phyloP scores from a whole-genome alignment of 1,140 invertebrate species.

The Wasmannia auropunctata region DNA sequence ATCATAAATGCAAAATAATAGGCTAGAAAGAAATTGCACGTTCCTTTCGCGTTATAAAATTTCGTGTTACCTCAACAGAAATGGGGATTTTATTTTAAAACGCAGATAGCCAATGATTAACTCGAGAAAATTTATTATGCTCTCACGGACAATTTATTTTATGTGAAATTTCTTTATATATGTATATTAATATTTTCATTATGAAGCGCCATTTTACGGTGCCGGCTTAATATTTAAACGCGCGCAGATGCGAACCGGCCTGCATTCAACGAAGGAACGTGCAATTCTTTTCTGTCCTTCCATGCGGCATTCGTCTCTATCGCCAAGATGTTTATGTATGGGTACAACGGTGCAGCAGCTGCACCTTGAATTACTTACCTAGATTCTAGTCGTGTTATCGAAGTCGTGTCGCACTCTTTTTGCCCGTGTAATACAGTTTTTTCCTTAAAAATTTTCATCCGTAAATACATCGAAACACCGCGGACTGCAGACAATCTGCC shows the following conservation, averaged over 20 bases:
- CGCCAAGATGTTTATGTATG: constrained; percentile 53
- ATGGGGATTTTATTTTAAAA: neutral
- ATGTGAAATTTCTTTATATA: neutral
- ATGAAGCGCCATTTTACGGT: neutral
- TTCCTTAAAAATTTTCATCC: constrained; percentile 32
- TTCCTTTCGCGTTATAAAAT: neutral
- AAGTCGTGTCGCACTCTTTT: constrained; percentile 13
- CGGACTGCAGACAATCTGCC: neutral
- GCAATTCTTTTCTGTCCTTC: constrained; percentile 47
- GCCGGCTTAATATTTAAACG: constrained; percentile 15
- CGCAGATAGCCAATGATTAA: neutral
- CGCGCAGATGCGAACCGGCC: constrained; percentile 13
- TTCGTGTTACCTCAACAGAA: neutral
- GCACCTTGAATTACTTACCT: constrained; percentile 59
- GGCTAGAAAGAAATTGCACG: neutral
- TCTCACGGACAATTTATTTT: neutral
- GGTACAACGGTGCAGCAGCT: constrained; percentile 39
- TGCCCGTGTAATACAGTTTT: constrained; percentile 18
- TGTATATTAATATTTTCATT: neutral
- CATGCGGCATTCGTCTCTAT: constrained; percentile 36
- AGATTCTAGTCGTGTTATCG: constrained; percentile 49
- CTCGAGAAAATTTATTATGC: neutral
- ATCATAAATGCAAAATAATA: neutral
- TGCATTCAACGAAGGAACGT: constrained; percentile 3
- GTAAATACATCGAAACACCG: constrained; percentile 37